These are phyloP conservation scores for Notoglanidium macrostoma DNA, from an alignment of 2,797 vertebrate genomes.

Conservation along the genomic window DNA sequence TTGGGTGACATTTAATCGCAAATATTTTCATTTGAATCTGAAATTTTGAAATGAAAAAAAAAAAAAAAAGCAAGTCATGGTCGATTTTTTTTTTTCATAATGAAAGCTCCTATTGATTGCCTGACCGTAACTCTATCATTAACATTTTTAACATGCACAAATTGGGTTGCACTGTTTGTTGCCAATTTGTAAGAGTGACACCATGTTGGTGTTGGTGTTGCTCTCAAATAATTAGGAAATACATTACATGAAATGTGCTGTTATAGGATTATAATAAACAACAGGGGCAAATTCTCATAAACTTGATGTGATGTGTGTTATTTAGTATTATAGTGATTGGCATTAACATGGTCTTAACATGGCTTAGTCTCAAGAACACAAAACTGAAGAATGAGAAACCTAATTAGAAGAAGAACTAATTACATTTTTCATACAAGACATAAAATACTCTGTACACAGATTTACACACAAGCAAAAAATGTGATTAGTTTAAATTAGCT, in stretches of 20 bases:
- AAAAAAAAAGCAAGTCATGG: background rate
- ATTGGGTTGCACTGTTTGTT: background rate
- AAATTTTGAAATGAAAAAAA: background rate
- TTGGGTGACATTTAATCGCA: conserved; percentile 6
- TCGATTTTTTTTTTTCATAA: background rate
- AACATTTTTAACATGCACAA: background rate
- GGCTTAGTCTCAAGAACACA: background rate
- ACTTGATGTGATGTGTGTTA: background rate
- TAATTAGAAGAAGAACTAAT: background rate
- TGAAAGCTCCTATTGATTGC: no score
- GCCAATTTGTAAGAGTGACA: background rate
- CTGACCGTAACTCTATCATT: background rate
- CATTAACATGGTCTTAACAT: background rate
- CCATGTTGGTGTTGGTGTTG: background rate
- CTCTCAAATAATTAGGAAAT: background rate
- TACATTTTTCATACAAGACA: background rate
- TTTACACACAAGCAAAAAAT: background rate
- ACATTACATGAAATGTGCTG: background rate
- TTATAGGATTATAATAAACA: background rate
- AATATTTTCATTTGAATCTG: background rate
- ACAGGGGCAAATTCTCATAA: background rate
- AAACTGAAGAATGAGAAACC: background rate
- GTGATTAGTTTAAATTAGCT: background rate
- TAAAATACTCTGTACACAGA: background rate
- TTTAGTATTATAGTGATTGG: background rate